Evolutionary conservation across 2,113 vertebrate species (phyloP).

Genomic region (Etheostoma spectabile): DNA sequence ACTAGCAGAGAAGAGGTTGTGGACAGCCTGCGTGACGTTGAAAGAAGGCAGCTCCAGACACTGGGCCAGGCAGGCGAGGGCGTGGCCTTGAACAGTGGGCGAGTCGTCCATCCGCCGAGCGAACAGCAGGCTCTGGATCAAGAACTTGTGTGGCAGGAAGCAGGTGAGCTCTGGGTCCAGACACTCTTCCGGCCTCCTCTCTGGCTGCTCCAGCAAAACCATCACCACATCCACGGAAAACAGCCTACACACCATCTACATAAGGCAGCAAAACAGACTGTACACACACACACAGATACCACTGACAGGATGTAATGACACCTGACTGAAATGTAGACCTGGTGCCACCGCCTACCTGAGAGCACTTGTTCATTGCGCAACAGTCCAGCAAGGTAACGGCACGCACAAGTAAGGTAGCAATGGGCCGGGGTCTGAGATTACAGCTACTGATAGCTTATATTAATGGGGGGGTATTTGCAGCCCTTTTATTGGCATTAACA

Average conservation of each 20-base stretch:
- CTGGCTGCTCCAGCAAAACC: conserved; percentile 88
- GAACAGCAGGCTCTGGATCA: conserved; percentile 91
- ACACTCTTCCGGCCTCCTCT: conserved; percentile 77
- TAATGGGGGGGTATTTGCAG: too few species aligned
- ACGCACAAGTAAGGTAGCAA: too few species aligned
- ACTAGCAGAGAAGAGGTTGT: conserved; percentile 87
- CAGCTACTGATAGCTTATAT: neutral
- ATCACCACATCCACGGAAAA: conserved; percentile 93
- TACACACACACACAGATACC: neutral
- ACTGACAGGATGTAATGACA: neutral
- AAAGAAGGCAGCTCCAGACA: conserved; percentile 87
- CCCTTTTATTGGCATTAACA: neutral
- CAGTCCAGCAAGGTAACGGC: too few species aligned
- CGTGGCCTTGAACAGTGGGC: conserved; percentile 88
- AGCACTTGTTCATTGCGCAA: too few species aligned
- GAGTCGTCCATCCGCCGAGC: conserved; percentile 88
- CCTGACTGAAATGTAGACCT: neutral
- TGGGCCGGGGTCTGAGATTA: neutral
- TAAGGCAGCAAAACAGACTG: neutral
- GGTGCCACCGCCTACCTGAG: too few species aligned
- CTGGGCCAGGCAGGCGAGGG: conserved; percentile 89
- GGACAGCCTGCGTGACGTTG: conserved; percentile 78
- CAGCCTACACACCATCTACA: conserved; percentile 87
- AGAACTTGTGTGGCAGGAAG: conserved; percentile 89
- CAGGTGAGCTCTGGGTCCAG: conserved; percentile 77